Conservation (phyloP, 2,113 vertebrate genomes). For the Dermatemys mawii region DNA sequence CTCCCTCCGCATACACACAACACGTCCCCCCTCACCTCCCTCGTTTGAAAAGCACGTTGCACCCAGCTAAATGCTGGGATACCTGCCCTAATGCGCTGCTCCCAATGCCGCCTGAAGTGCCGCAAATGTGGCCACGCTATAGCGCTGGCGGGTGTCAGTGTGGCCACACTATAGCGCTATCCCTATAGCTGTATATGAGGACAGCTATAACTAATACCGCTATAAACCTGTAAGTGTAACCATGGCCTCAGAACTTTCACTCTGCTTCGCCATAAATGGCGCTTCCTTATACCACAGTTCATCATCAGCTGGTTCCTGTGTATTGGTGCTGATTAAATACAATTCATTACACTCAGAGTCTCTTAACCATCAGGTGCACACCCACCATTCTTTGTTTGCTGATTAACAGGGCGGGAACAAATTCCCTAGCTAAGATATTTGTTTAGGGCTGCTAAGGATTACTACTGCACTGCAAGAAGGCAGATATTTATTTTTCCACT, state of each 20-base stretch:
- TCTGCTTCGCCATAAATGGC: fast-evolving
- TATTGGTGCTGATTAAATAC: fast-evolving
- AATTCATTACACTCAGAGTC: background rate
- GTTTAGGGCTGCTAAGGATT: constrained; percentile 43
- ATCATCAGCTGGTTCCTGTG: background rate
- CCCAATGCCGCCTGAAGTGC: no score
- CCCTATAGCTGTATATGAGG: no score
- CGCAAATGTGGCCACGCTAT: no score
- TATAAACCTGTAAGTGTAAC: no score
- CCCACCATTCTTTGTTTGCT: constrained; percentile 40
- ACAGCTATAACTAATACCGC: no score
- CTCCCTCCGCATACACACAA: no score
- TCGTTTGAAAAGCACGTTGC: no score
- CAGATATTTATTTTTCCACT: constrained; percentile 51
- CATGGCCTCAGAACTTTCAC: background rate
- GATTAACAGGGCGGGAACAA: constrained; percentile 41
- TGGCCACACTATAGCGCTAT: no score
- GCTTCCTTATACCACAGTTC: background rate
- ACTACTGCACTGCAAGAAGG: constrained; percentile 30
- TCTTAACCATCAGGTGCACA: background rate
- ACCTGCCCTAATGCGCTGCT: no score
- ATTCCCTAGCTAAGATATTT: constrained; percentile 19
- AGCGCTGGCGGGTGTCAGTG: no score
- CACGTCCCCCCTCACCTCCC: no score
- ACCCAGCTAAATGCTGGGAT: no score